These are phyloP conservation scores for Yasuhikotakia modesta DNA, from an alignment of 2,797 vertebrate genomes.

Conservation along the genomic window DNA sequence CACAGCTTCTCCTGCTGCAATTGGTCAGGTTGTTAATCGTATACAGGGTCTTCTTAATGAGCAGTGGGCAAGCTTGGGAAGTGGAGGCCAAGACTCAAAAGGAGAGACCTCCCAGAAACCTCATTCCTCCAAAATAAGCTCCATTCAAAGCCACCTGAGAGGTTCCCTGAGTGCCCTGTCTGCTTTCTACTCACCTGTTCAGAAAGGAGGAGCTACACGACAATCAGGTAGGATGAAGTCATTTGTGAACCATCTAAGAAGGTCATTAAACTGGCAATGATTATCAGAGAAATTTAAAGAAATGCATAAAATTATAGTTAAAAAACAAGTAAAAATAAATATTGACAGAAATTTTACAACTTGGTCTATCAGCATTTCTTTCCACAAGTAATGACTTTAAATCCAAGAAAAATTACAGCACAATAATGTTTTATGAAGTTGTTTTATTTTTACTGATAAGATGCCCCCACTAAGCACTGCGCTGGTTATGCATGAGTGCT, in stretches of 20 bases:
- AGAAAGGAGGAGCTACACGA: slow-evolving; percentile 76
- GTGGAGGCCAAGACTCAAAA: slow-evolving; percentile 68
- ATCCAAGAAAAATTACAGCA: no score
- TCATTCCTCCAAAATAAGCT: slow-evolving; percentile 92
- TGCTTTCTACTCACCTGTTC: slow-evolving; percentile 87
- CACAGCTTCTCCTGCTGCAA: slow-evolving; percentile 78
- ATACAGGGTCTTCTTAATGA: slow-evolving; percentile 95
- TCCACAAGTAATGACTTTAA: no score
- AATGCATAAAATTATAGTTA: neutral
- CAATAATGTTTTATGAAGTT: no score
- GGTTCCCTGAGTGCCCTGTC: slow-evolving; percentile 94
- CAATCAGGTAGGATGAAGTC: slow-evolving; percentile 74
- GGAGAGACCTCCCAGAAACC: slow-evolving; percentile 64
- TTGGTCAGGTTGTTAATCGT: slow-evolving; percentile 92
- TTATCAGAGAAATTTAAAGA: neutral
- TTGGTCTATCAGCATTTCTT: neutral
- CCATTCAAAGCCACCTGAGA: slow-evolving; percentile 94
- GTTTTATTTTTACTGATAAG: neutral
- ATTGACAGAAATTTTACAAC: neutral
- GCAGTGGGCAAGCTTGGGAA: slow-evolving; percentile 94
- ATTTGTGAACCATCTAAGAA: neutral
- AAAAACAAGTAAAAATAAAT: neutral
- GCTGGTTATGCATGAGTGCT: neutral
- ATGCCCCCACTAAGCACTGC: neutral
- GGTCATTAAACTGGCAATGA: neutral